Conservation (phyloP, 2,113 vertebrate genomes). For the Eonycteris spelaea region DNA sequence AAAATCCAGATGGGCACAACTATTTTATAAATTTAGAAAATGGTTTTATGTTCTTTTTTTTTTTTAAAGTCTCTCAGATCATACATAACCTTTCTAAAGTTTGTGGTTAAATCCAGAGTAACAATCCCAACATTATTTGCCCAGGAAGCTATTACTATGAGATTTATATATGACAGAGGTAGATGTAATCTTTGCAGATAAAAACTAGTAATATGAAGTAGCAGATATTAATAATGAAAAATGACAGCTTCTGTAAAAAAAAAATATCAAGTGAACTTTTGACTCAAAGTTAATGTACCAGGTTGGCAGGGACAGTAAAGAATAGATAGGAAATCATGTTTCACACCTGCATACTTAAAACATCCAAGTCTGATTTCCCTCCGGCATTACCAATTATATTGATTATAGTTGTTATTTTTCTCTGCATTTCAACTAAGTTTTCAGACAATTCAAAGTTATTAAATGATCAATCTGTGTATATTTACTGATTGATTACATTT, state of each 20-base stretch:
- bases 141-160: constrained; percentile 31
- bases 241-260: constrained; percentile 16
- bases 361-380: constrained; percentile 13
- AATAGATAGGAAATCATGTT: background rate
- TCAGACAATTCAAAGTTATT: constrained; percentile 30
- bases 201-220: constrained; percentile 18
- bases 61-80: constrained; percentile 8
- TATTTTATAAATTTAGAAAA: background rate
- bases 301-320: background rate
- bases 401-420: constrained; percentile 47
- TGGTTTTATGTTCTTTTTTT: background rate
- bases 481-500: constrained; percentile 60
- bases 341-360: background rate
- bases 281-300: constrained; percentile 34
- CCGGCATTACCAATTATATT: constrained; percentile 32
- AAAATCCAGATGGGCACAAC: background rate
- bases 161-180: constrained; percentile 36
- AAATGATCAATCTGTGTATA: constrained; percentile 51
- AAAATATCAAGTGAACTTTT: constrained; percentile 48
- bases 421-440: constrained; percentile 23
- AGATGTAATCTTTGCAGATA: constrained; percentile 33
- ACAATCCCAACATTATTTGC: background rate
- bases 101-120: constrained; percentile 25
- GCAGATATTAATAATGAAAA: constrained; percentile 51
- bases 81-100: constrained; percentile 35